These are phyloP conservation scores for Plemyria rubiginata DNA, from an alignment of 2,888 invertebrate genomes.

Conservation along the genomic window DNA sequence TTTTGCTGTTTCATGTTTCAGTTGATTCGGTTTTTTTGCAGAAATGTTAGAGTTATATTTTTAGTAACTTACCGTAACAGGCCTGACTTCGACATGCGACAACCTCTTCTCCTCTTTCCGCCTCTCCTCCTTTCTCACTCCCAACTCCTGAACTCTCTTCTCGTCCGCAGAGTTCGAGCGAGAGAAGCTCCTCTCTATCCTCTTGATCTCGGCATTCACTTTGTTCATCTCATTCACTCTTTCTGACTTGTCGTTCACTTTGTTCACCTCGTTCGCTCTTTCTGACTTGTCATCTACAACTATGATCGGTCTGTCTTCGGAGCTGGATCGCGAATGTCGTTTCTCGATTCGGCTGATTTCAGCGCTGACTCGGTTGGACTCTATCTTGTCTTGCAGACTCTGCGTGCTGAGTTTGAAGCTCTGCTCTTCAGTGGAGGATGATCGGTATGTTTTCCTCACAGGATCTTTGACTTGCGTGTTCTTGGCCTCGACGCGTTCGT, in stretches of 20 bases:
- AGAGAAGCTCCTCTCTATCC: slow-evolving; percentile 61
- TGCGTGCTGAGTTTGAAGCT: slow-evolving; percentile 32
- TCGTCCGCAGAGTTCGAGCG: slow-evolving; percentile 65
- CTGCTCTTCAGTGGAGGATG: slow-evolving; percentile 47
- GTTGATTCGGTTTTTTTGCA: no score
- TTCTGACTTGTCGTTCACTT: slow-evolving; percentile 34
- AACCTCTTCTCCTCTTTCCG: slow-evolving; percentile 51
- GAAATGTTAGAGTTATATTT: no score
- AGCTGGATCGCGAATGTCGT: slow-evolving; percentile 46
- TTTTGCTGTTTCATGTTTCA: no score
- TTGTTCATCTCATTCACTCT: slow-evolving; percentile 25
- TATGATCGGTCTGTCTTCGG: slow-evolving; percentile 46
- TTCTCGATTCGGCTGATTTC: slow-evolving; percentile 43
- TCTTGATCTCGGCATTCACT: slow-evolving; percentile 53
- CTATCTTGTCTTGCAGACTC: slow-evolving; percentile 29
- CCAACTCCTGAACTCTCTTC: slow-evolving; percentile 47
- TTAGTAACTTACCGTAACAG: slow-evolving; percentile 63
- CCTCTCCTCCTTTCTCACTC: slow-evolving; percentile 47
- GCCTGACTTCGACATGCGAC: slow-evolving; percentile 66
- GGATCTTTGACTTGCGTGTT: slow-evolving; percentile 26
- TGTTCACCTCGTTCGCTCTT: slow-evolving; percentile 46
- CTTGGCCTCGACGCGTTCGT: slow-evolving; percentile 40
- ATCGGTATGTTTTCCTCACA: slow-evolving; percentile 38
- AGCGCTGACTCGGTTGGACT: slow-evolving; percentile 36
- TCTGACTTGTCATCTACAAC: slow-evolving; percentile 41